Evolutionary conservation across 2,888 invertebrate genomes (phyloP).

Genomic region (Drosophila testacea): DNA sequence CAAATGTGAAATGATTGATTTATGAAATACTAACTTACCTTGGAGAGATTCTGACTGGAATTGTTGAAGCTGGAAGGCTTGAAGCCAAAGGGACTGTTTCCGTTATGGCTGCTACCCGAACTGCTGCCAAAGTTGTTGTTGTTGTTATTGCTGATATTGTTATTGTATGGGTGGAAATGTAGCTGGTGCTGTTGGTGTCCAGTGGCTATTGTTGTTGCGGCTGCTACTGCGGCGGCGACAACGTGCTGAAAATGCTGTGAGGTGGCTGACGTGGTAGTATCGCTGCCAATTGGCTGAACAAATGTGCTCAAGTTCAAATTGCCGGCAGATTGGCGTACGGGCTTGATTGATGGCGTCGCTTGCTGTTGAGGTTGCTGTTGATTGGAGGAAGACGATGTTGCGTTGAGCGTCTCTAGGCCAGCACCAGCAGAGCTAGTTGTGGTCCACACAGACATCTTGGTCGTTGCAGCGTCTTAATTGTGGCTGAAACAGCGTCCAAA

Average conservation of each 20-base stretch:
- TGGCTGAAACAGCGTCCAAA: conserved; percentile 22
- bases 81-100: conserved; percentile 46
- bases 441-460: conserved; percentile 89
- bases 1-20: conserved; percentile 5
- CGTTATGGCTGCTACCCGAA: conserved; percentile 48
- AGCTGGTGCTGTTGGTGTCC: conserved; percentile 65
- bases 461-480: conserved; percentile 12
- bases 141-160: conserved; percentile 48
- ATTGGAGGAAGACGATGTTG: conserved; percentile 12
- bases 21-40: conserved; percentile 57
- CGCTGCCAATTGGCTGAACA: conserved; percentile 47
- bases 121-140: conserved; percentile 37
- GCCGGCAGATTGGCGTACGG: conserved; percentile 37
- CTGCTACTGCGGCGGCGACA: conserved; percentile 72
- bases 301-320: conserved; percentile 39
- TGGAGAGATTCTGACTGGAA: conserved; percentile 55
- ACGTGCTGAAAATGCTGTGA: conserved; percentile 72
- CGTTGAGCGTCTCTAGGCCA: conserved; percentile 84
- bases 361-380: conserved; percentile 13
- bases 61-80: conserved; percentile 71
- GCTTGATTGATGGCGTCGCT: conserved; percentile 31
- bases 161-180: conserved; percentile 40
- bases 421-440: conserved; percentile 87
- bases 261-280: conserved; percentile 35
- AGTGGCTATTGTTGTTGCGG: conserved; percentile 72